These are phyloP conservation scores for Parazoanthus atlanticus DNA, from an alignment of 92 coral and sea anemone species.

Conservation along the genomic window DNA sequence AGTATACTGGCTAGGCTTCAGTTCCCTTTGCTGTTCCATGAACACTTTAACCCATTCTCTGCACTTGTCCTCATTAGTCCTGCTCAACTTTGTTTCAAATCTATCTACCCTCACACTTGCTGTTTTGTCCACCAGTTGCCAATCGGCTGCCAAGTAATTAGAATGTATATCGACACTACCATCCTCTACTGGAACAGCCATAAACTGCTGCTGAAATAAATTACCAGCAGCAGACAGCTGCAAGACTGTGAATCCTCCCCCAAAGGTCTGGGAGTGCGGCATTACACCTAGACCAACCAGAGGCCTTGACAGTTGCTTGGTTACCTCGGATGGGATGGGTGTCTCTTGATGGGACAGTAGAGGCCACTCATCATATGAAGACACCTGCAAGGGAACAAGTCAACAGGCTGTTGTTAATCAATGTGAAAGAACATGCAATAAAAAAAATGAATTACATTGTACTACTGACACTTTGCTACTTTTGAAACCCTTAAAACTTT, in stretches of 20 bases:
- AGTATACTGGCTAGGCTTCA: neutral
- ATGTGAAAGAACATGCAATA: neutral
- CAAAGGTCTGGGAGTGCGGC: constrained; percentile 43
- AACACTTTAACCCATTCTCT: constrained; percentile 41
- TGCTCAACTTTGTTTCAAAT: neutral
- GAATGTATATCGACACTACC: neutral
- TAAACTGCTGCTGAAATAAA: constrained; percentile 80
- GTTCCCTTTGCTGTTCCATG: constrained; percentile 34
- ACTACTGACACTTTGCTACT: too few relatives aligned
- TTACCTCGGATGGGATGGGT: constrained; percentile 55
- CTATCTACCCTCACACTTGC: constrained; percentile 45
- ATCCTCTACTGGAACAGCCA: constrained; percentile 1
- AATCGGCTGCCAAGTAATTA: constrained; percentile 2
- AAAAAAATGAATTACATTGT: too few relatives aligned
- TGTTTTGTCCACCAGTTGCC: neutral
- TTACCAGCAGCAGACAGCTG: constrained; percentile 88
- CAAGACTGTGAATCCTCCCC: constrained; percentile 65
- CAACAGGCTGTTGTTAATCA: neutral
- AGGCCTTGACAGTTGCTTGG: constrained; percentile 69
- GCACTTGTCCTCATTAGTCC: constrained; percentile 3
- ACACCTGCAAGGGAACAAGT: constrained; percentile 61
- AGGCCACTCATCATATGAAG: constrained; percentile 91
- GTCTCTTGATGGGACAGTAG: constrained; percentile 41
- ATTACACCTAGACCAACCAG: constrained; percentile 79
- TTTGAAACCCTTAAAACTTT: too few relatives aligned